Evolutionary conservation across 2,888 invertebrate species (phyloP), one percentile per base, ranked within the genome.

Genomic region (Scaptomyza caliginosa): DNA sequence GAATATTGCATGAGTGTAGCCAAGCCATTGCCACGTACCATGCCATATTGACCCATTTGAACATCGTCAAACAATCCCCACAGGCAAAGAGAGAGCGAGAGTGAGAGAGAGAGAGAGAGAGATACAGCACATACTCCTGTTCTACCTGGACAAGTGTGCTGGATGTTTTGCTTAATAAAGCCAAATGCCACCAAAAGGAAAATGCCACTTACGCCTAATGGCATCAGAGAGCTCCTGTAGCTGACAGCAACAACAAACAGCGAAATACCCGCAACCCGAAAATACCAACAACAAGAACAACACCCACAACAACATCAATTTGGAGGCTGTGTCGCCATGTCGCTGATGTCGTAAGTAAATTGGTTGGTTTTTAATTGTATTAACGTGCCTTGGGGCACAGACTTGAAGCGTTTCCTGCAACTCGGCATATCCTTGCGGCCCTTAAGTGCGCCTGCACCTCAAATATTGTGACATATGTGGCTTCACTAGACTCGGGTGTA

Each of bases 171-270:
- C 72, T 80, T 82, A 83, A 83, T 84, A 83, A 82, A 77, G 80
- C 78, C 77, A 80, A 83, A 83, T 77, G 80, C 82, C 81, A 79
- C 77, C 77, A 69, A 83, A 80, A 76, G 83, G 82, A 84, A 79
- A 80, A 78, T 66, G 77, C 82, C 85, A 84, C 85, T 83, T 83
- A 84, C 72, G 74, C 60, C 85, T 80, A 84, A 83, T 83, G 82
- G 80, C 82, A 78, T 80, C 76, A 75, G 50, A 58, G 23, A 50
- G 54, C 34, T 42, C 50, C 62, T 74, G 65, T 46, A 58, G 63
- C 43, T 70, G 74, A 72, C 79, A 68, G 76, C 50, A 45, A 38
- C 36, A 40, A 13, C 40, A 40, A 26, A 16, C 34, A 34, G n/a
- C 30, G 2, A n/a, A 39, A 13, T 23, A 40, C 23, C 13, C 40